These are phyloP conservation scores for Urophycis tenuis DNA, from an alignment of 2,797 vertebrate species.

Conservation along the genomic window DNA sequence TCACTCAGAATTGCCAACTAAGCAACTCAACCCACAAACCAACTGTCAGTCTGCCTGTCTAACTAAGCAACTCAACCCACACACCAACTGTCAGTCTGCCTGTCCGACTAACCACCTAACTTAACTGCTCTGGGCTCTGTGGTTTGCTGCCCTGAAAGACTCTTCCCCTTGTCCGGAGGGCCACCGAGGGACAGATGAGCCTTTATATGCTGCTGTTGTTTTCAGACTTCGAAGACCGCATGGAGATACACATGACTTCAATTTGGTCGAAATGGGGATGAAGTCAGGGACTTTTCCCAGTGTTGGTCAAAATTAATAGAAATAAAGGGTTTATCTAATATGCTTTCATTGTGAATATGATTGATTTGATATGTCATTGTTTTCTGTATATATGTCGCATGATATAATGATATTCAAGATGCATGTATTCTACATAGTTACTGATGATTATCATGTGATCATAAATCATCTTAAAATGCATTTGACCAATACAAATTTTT, in stretches of 20 bases:
- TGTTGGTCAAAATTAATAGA: neutral
- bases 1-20: neutral
- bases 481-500: neutral
- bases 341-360: neutral
- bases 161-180: neutral
- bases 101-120: neutral
- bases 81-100: neutral
- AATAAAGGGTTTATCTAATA: neutral
- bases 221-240: neutral
- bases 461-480: too few relatives aligned
- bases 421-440: too few relatives aligned
- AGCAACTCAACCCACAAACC: neutral
- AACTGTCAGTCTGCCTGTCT: neutral
- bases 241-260: neutral
- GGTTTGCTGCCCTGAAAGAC: neutral
- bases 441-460: too few relatives aligned
- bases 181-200: neutral
- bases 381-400: neutral
- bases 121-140: neutral
- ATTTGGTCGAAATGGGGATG: neutral
- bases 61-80: neutral
- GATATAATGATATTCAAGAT: neutral
- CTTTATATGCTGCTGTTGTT: neutral
- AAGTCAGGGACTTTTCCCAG: neutral
- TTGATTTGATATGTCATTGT: neutral